Evolutionary conservation across 2,113 vertebrate genomes (phyloP), one percentile per base, ranked within the genome.

Genomic region (Grammomys surdaster): DNA sequence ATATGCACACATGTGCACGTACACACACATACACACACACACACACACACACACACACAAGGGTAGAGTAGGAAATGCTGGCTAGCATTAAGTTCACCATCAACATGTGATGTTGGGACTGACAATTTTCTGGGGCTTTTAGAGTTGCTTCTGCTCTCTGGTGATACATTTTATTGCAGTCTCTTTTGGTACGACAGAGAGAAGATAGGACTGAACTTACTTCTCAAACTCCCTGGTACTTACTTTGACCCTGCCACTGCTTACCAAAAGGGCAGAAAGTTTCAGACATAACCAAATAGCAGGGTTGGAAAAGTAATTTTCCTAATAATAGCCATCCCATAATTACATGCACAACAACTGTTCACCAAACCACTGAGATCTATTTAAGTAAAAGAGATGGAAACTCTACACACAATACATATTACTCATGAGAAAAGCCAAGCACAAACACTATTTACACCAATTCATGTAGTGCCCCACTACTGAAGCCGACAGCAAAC

Each of bases 401-500:
- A 98, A 95, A 84, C 22, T 87, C 97, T 96, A 93, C 97, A 97
- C 88, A 94, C 78, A 67, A 95, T 95, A 95, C 97, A 96, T 98
- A 98, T 97, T 94, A 0, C 80, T 96, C 95, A 93, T 11, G 96
- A 65, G 89, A 89, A 97, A 97, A 98, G 97, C 82, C 89, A 95
- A 97, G 95, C 75, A 87, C 94, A 98, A 98, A 95, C 95, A 67
- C 94, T 95, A 93, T 97, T 98, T 98, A 96, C 95, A 97, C 97
- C 73, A 70, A 85, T 33, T 65, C 33, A 81, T 88, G 96, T 90
- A 96, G 92, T 46, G 90, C 43, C 90, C 82, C 56, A 48, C 26
- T 60, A 95, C 92, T 54, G 94, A 88, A 97, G 17, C 77, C 91
- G 96, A 92, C 4, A 89, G 91, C 13, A 90, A 94, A 89, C 67